Percentiles rank a stretch among this genome's conserved stretches.
phyloP scores from a whole-genome alignment of 2,888 invertebrate species.

The Synergus japonicus region DNA sequence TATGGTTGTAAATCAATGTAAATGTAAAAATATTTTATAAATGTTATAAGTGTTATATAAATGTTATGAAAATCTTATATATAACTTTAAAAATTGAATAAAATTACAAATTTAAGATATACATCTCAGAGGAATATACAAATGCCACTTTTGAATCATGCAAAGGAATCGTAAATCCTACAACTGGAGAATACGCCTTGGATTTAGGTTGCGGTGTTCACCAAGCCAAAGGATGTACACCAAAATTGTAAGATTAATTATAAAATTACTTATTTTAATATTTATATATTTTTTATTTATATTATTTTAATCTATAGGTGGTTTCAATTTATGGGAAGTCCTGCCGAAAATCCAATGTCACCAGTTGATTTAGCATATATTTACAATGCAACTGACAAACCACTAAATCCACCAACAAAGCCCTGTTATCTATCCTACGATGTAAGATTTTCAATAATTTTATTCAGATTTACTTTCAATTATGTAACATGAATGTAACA shows the following conservation, averaged over 20 bases:
- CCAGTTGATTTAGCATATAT: constrained; percentile 84
- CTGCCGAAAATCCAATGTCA: constrained; percentile 76
- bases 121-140: constrained; percentile 82
- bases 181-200: constrained; percentile 86
- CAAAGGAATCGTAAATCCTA: constrained; percentile 86
- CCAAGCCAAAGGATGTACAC: constrained; percentile 83
- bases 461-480: background rate
- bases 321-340: constrained; percentile 83
- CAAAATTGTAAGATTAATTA: constrained; percentile 76
- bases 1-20: background rate
- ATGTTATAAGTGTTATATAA: too few species aligned
- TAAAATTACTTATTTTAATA: background rate
- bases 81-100: too few species aligned
- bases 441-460: constrained; percentile 68
- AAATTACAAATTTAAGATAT: constrained; percentile 60
- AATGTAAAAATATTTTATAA: too few species aligned
- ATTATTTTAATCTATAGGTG: constrained; percentile 76
- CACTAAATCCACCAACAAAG: constrained; percentile 78
- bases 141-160: constrained; percentile 87
- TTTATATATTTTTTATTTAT: background rate
- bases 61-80: too few species aligned
- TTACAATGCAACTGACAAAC: constrained; percentile 72
- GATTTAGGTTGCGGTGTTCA: constrained; percentile 87
- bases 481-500: background rate
- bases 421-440: constrained; percentile 81